Base-by-base conservation (phyloP, 2,888 invertebrate species). In the Drosophila seclusa region DNA sequence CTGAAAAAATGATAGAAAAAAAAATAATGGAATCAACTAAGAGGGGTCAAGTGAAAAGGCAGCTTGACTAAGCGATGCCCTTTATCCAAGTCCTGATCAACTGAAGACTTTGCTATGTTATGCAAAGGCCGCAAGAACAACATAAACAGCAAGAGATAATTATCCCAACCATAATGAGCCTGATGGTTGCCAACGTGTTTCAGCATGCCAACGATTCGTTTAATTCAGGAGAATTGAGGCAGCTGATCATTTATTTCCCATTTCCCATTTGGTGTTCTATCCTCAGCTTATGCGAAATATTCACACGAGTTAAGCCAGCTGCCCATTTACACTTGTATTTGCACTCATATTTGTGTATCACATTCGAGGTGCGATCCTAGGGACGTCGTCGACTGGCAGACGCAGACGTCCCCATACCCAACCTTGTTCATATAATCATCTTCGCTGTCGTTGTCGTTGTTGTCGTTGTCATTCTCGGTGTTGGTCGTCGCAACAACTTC, bases 401-500 rank as follows among this genome's bases (percentile, higher is more conserved):
- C 36, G 31, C 27, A 58, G 49, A 57, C 29, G 48, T 66, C 27
- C 29, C 54, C 50, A 36, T 55, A 16, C 58, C 24, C 13, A 29
- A n/a, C 10, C n/a, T 29, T 18, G n/a, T 13, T 24, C 36, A 27
- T 21, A 45, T 42, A 49, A 24, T 42, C 42, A 6, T 34, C 27
- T 50, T 31, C 48, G 60, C 29, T 32, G 29, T 16, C 53, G 49
- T 27, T 36, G 2, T 50, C 50, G 6, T 18, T 50, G 10, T 27
- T 31, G 21, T 45, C 53, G 38, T 38, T 36, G 32, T 16, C 52
- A 49, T 38, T 55, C 40, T 38, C n/a, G 13, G 40, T 24, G 50
- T 48, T 24, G 63, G 52, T 49, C 60, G 68, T 71, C 61, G 82
- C 78, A 77, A 80, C 85, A 82, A 84, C 85, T 87, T 87, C 80